Evolutionary conservation across 2,888 invertebrate genomes (phyloP), one percentile per base, ranked within the genome.

Genomic region (Drosophila pseudotalamancana): DNA sequence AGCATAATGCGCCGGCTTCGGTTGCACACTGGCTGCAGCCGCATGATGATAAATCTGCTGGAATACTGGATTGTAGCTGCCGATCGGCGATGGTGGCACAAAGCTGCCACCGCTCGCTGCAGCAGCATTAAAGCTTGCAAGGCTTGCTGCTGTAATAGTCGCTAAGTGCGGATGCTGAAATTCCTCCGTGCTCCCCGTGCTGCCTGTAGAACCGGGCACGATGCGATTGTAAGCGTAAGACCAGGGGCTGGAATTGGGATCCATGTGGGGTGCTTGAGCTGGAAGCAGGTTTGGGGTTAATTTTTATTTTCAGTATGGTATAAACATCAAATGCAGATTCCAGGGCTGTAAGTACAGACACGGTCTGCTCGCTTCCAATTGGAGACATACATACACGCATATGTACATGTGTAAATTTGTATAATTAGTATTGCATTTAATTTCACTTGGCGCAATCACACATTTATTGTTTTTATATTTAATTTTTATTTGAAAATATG

Each of bases 211-310:
- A 86, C 95, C 93, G 90, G 94, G 94, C 55, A 91, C 90, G 92
- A 96, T 93, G 89, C 96, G 95, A 93, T 96, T 96, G 93, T 96
- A 96, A 85, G 96, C 95, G 91, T 95, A 95, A 91, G 95, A 94
- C 97, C 97, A 97, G 93, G 96, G 96, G 93, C 96, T 96, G 92
- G 95, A 96, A 74, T 90, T 91, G 91, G 96, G 96, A 95, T 97
- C 97, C 96, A 97, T 97, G 70, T 67, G 76, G 57, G 49, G 62
- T 69, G 60, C 72, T 68, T 65, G 57, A 55, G 53, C 69, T 69
- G 65, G 43, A 72, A 72, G 46, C 51, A 71, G 59, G 43, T 59
- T 62, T 57, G 16, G 27, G 19, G 37, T 55, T 46, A 35, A 50
- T 42, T 54, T 57, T 48, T 43, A 18, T 40, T 43, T 62, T 53